Conservation (phyloP, 1,140 invertebrate genomes). For the Battus philenor region DNA sequence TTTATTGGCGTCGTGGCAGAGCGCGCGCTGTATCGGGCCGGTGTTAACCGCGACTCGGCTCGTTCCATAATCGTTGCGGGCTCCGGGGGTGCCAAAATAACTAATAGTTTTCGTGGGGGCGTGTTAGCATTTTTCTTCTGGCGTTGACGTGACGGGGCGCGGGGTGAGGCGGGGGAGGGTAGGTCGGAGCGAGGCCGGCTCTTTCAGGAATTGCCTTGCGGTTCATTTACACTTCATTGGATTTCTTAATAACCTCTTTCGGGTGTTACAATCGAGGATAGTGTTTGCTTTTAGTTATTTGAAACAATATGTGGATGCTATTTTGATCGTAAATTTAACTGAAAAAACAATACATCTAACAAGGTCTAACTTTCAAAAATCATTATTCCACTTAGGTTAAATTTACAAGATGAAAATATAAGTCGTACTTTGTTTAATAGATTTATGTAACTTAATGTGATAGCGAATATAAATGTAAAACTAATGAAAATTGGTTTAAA, state of each 20-base stretch:
- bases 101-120: constrained; percentile 73
- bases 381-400: no score
- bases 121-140: constrained; percentile 76
- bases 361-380: no score
- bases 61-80: constrained; percentile 54
- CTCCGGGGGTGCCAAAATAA: constrained; percentile 71
- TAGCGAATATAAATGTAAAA: no score
- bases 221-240: constrained; percentile 73
- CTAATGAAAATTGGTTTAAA: no score
- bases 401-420: no score
- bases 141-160: constrained; percentile 44
- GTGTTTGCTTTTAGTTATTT: constrained; percentile 25
- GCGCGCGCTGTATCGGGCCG: constrained; percentile 1
- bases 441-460: no score
- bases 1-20: constrained; percentile 32
- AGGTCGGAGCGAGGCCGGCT: constrained; percentile 30
- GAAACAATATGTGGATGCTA: no score
- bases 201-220: constrained; percentile 54
- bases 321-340: no score
- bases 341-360: no score
- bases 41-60: not conserved
- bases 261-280: constrained; percentile 22
- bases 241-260: constrained; percentile 56
- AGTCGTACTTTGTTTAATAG: no score
- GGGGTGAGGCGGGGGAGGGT: not conserved